Evolutionary conservation across 2,888 invertebrate species (phyloP).

Genomic region (Yponomeuta evonymella): DNA sequence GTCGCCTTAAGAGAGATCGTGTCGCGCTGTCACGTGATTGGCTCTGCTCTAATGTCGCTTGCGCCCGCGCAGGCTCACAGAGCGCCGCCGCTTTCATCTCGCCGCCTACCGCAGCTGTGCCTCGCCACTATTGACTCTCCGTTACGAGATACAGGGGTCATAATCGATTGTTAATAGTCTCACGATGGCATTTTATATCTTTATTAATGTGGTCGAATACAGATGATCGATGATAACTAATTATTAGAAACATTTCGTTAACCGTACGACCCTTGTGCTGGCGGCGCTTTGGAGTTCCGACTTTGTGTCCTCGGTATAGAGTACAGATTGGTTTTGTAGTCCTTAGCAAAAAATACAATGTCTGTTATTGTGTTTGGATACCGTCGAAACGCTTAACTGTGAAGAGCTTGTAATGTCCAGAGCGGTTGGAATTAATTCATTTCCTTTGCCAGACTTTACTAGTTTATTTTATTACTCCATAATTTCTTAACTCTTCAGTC

Average conservation of each 20-base stretch:
- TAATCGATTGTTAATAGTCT: conserved; percentile 22
- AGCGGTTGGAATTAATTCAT: not conserved
- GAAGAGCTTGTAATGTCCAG: not conserved
- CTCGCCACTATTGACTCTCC: not conserved
- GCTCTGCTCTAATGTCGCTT: conserved; percentile 18
- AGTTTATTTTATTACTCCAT: not conserved
- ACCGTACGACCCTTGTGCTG: conserved; percentile 44
- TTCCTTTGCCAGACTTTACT: no score
- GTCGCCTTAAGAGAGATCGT: conserved; percentile 15
- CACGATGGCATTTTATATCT: conserved; percentile 65
- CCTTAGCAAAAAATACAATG: conserved; percentile 57
- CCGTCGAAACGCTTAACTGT: conserved; percentile 46
- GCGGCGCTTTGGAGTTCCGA: conserved; percentile 23
- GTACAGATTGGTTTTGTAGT: conserved; percentile 24
- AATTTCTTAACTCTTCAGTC: not conserved
- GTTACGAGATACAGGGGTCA: conserved; percentile 19
- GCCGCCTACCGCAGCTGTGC: conserved; percentile 16
- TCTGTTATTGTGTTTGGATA: conserved; percentile 70
- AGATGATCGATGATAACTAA: conserved; percentile 72
- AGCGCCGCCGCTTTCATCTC: conserved; percentile 24
- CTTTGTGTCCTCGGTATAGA: conserved; percentile 26
- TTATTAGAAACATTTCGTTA: conserved; percentile 70
- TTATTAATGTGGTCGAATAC: conserved; percentile 65
- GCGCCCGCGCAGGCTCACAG: conserved; percentile 18
- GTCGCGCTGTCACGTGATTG: conserved; percentile 21